These are phyloP conservation scores for Congeria kusceri DNA, from an alignment of 2,888 invertebrate species.

Conservation along the genomic window DNA sequence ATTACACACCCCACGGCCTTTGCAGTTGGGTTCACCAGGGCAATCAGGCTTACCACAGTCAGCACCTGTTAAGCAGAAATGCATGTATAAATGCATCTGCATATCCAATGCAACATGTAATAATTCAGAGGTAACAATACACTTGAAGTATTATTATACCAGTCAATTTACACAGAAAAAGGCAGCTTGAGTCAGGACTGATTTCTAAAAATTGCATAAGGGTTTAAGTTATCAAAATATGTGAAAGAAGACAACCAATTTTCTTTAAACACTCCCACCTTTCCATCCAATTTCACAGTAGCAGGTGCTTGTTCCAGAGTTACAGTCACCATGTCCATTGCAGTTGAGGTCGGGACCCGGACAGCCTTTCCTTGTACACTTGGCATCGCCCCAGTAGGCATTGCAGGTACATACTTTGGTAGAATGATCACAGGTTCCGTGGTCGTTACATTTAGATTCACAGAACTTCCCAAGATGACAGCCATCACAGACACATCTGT, in stretches of 20 bases:
- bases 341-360: slow-evolving; percentile 67
- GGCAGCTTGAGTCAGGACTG: too few relatives aligned
- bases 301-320: slow-evolving; percentile 69
- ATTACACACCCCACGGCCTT: slow-evolving; percentile 69
- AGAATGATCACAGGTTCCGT: slow-evolving; percentile 63
- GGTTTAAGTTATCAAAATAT: neutral
- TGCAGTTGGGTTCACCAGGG: slow-evolving; percentile 75
- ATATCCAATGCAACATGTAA: too few relatives aligned
- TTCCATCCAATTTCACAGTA: slow-evolving; percentile 76
- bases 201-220: too few relatives aligned
- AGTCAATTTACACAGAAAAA: too few relatives aligned
- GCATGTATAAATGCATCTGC: too few relatives aligned
- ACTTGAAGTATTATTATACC: too few relatives aligned
- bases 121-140: too few relatives aligned
- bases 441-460: slow-evolving; percentile 72
- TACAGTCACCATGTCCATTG: slow-evolving; percentile 75
- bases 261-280: slow-evolving; percentile 56
- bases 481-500: slow-evolving; percentile 70
- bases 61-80: slow-evolving; percentile 66
- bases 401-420: slow-evolving; percentile 65
- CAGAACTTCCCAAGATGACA: slow-evolving; percentile 74
- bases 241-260: neutral
- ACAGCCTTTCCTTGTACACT: slow-evolving; percentile 71
- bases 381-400: slow-evolving; percentile 68
- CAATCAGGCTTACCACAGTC: slow-evolving; percentile 73